These are phyloP conservation scores for Nasonovia ribisnigri DNA, from an alignment of 2,888 invertebrate genomes.

Conservation along the genomic window DNA sequence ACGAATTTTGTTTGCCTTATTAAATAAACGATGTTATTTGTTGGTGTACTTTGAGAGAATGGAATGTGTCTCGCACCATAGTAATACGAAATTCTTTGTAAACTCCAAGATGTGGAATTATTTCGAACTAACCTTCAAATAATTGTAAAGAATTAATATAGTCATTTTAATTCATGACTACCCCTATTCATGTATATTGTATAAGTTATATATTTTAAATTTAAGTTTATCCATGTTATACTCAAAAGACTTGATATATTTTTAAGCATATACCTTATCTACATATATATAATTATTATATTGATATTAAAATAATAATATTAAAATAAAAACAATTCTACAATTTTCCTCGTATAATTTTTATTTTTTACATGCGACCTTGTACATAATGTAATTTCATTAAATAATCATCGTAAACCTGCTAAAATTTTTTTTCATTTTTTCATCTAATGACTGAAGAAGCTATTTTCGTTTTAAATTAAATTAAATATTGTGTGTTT, in stretches of 20 bases:
- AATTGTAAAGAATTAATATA: not conserved
- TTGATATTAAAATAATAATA: not conserved
- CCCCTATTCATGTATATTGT: not conserved
- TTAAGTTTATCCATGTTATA: not conserved
- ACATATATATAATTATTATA: not conserved
- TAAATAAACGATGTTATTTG: not conserved
- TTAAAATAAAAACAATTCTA: not conserved
- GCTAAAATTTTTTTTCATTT: not conserved
- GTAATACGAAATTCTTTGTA: not conserved
- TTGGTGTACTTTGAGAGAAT: not conserved
- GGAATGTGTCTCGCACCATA: not conserved
- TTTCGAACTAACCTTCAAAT: not conserved
- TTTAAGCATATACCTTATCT: not conserved
- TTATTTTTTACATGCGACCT: not conserved
- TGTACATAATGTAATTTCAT: not conserved
- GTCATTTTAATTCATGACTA: not conserved
- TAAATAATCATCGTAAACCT: not conserved
- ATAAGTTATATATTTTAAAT: not conserved
- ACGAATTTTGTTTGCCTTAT: not conserved
- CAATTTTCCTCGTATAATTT: not conserved
- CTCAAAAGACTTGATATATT: not conserved
- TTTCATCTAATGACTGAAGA: not conserved
- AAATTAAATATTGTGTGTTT: conserved; percentile 4
- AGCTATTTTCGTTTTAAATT: not conserved
- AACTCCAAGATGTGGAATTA: not conserved